Conservation (phyloP, 2,113 vertebrate species). For the Bucco capensis region DNA sequence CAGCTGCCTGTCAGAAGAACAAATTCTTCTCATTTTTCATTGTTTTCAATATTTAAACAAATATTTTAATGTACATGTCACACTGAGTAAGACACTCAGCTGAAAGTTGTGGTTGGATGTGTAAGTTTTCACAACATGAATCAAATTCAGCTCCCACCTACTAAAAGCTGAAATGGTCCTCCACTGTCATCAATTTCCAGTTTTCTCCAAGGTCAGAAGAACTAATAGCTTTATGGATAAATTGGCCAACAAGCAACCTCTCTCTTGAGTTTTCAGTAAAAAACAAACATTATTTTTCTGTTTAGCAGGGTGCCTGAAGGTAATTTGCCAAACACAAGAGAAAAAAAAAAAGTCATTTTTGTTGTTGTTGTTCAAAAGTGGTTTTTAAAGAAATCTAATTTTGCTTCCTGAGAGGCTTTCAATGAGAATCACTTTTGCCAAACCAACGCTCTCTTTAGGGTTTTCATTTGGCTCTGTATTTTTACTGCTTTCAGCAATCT, state of each 20-base stretch:
- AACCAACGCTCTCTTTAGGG: not conserved
- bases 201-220: slow-evolving; percentile 31
- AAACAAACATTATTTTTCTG: not conserved
- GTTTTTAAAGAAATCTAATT: slow-evolving; percentile 29
- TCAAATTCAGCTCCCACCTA: not conserved
- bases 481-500: not conserved
- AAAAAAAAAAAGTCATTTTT: not conserved
- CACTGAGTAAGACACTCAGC: not conserved
- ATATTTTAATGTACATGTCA: not conserved
- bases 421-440: not conserved
- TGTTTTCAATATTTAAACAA: not conserved
- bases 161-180: not conserved
- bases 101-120: not conserved
- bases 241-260: not conserved
- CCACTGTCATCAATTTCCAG: not conserved
- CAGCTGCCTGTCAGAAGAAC: not conserved
- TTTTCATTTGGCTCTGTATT: not conserved
- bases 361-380: not conserved
- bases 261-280: not conserved
- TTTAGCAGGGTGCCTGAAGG: not conserved
- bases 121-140: not conserved
- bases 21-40: not conserved
- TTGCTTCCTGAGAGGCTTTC: slow-evolving; percentile 21
- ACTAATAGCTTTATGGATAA: not conserved
- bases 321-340: not conserved